Percentiles rank a stretch among this genome's conserved stretches.
Evolutionary conservation across 2,888 invertebrate genomes (phyloP).

Genomic region (Drosophila mercatorum): DNA sequence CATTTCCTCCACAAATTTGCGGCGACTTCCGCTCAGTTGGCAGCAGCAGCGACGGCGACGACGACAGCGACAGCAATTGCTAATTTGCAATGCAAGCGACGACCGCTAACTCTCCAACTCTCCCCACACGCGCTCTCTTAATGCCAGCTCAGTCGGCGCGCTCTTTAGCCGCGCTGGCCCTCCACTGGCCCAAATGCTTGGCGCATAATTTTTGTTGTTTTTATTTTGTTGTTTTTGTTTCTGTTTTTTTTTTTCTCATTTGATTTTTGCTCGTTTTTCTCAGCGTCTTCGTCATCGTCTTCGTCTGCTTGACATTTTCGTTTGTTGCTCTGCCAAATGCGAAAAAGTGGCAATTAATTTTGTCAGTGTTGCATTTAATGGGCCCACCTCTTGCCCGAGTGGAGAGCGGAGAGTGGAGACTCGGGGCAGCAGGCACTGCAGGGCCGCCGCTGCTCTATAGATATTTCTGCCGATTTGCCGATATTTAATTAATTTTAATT

Average conservation of each 20-base stretch:
- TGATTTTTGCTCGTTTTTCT: constrained; percentile 39
- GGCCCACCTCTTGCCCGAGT: constrained; percentile 35
- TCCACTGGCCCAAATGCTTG: constrained; percentile 30
- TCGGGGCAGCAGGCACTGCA: neutral
- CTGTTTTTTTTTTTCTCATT: constrained; percentile 33
- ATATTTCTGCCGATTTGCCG: constrained; percentile 14
- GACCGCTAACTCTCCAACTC: constrained; percentile 7
- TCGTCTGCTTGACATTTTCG: constrained; percentile 77
- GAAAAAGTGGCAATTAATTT: constrained; percentile 83
- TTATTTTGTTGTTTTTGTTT: neutral
- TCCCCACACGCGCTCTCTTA: neutral
- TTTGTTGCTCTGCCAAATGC: constrained; percentile 82
- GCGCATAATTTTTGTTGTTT: constrained; percentile 40
- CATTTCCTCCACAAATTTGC: constrained; percentile 75
- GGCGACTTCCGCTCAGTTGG: constrained; percentile 65
- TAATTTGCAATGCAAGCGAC: constrained; percentile 71
- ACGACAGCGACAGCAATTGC: constrained; percentile 50
- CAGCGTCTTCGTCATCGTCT: constrained; percentile 19
- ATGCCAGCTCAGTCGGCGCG: constrained; percentile 5
- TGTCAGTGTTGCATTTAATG: constrained; percentile 80
- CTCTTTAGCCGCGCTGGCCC: neutral
- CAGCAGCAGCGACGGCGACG: constrained; percentile 13
- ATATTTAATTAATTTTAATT: constrained; percentile 69
- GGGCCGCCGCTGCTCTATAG: neutral
- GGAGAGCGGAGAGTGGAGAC: neutral